These are phyloP conservation scores for Tamandua tetradactyla DNA, from an alignment of 2,797 vertebrate species.

Conservation along the genomic window DNA sequence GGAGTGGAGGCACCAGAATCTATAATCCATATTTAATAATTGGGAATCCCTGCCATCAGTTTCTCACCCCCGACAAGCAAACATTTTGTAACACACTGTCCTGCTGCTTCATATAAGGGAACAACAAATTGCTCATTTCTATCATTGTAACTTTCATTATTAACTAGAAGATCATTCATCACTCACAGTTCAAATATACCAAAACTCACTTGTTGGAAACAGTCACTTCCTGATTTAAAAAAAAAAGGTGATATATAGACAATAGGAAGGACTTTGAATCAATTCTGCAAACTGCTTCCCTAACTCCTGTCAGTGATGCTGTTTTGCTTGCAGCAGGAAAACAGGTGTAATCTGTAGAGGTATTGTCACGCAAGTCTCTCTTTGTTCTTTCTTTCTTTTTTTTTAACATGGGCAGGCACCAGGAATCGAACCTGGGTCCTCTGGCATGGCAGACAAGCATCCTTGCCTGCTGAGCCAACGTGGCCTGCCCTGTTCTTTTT, in stretches of 20 bases:
- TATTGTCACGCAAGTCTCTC: constrained; percentile 64
- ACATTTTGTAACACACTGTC: background rate
- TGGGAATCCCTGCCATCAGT: background rate
- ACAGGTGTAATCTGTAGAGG: background rate
- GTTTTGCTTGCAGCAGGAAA: background rate
- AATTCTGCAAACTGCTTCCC: background rate
- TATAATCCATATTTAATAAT: background rate
- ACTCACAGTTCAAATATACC: background rate
- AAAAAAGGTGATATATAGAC: background rate
- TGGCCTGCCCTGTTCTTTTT: constrained; percentile 75
- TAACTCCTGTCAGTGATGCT: background rate
- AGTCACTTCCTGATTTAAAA: no score
- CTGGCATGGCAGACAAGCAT: no score
- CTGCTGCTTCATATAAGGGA: background rate
- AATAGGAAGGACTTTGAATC: background rate
- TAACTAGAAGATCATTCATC: background rate
- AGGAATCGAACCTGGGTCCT: no score
- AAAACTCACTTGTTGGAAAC: no score
- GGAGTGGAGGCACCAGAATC: no score
- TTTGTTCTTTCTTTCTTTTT: no score
- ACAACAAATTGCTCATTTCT: background rate
- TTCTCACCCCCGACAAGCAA: background rate
- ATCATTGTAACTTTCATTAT: background rate
- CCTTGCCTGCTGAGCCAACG: no score
- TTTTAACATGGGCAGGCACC: no score